Evolutionary conservation across 2,888 invertebrate species (phyloP).

Genomic region (Drosophila acutilabella): DNA sequence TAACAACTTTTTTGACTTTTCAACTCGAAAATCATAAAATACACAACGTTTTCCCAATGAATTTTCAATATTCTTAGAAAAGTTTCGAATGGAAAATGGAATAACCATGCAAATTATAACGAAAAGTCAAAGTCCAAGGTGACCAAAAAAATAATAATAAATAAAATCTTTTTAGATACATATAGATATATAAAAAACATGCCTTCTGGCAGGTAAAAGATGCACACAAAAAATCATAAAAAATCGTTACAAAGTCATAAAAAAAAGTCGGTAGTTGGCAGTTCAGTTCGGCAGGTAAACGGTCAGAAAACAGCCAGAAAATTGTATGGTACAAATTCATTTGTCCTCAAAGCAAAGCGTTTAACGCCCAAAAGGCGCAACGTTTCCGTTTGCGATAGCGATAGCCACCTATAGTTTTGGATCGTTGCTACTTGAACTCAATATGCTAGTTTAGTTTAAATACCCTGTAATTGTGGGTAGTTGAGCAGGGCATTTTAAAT

Average conservation of each 20-base stretch:
- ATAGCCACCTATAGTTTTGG: conserved; percentile 59
- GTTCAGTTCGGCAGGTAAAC: conserved; percentile 58
- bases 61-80: conserved; percentile 55
- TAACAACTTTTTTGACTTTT: conserved; percentile 43
- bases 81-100: conserved; percentile 25
- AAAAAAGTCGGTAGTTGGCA: conserved; percentile 50
- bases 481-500: too few species aligned
- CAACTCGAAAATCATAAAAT: conserved; percentile 31
- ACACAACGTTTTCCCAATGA: conserved; percentile 13
- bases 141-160: conserved; percentile 35
- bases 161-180: conserved; percentile 31
- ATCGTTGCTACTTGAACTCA: conserved; percentile 9
- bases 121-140: conserved; percentile 74
- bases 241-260: conserved; percentile 82
- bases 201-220: conserved; percentile 55
- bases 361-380: conserved; percentile 65
- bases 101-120: conserved; percentile 68
- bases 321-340: conserved; percentile 50
- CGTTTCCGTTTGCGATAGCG: conserved; percentile 70
- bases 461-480: conserved; percentile 6
- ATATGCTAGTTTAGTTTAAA: neutral
- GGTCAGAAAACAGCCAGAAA: conserved; percentile 3
- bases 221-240: conserved; percentile 74
- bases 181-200: conserved; percentile 48
- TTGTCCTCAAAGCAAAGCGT: conserved; percentile 64